Conservation (phyloP, 1,140 invertebrate species). For the Cherax destructor region DNA sequence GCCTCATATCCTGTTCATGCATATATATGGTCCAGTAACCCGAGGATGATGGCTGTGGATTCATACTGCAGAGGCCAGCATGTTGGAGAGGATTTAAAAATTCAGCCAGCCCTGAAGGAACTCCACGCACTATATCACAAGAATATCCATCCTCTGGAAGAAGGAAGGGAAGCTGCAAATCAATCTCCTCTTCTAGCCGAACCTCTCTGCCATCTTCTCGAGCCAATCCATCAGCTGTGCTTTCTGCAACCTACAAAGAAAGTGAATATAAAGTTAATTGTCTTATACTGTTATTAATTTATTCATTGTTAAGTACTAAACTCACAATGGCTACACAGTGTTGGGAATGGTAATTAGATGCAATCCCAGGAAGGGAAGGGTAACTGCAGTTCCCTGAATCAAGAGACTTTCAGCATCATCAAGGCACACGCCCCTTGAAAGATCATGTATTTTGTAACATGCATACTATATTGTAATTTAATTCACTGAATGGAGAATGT, state of each 20-base stretch:
- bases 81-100: conserved; percentile 92
- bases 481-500: no score
- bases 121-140: conserved; percentile 94
- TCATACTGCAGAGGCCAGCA: conserved; percentile 90
- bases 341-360: no score
- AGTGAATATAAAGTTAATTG: no score
- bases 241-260: conserved; percentile 84
- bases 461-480: no score
- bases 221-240: conserved; percentile 93
- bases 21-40: conserved; percentile 97
- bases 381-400: no score
- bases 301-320: no score
- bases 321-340: no score
- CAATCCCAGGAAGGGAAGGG: no score
- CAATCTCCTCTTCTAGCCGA: conserved; percentile 85
- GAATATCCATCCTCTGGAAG: conserved; percentile 98
- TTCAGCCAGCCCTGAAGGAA: conserved; percentile 91
- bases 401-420: no score
- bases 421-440: no score
- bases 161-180: conserved; percentile 91
- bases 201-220: conserved; percentile 92
- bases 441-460: no score
- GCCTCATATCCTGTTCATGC: conserved; percentile 74
- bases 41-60: conserved; percentile 90
- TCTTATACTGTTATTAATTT: no score